Base-by-base conservation (phyloP, 1,140 invertebrate species). In the Cotesia typhae region DNA sequence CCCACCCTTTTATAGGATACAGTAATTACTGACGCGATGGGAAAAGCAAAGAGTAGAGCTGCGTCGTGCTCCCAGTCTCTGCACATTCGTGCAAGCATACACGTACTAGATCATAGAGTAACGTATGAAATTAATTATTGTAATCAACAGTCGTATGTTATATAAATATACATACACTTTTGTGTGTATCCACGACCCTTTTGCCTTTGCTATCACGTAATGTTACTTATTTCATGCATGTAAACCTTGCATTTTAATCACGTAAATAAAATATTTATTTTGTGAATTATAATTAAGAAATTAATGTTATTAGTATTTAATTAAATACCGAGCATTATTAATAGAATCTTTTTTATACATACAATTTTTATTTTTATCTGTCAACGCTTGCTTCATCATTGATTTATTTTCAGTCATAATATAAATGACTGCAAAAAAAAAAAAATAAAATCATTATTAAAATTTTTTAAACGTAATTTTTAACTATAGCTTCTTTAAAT, bases 21-120 rank as follows among this genome's bases (percentile, higher is more conserved):
- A 67, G 66, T 67, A 67, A 67, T 67, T 67, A 35, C 41, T 59
- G 74, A 51, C 71, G 73, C 71, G 74, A 76, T 76, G 80, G 76
- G 79, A 82, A 80, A 67, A 55, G 36, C 28, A 14, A 41, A 20
- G 28, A 59, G 57, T 59, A 2, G 41, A 47, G 5, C 41, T 47
- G 41, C 6, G 10, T 47, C 5, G 41, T 47, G n/a, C 63, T 57
- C 36, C 41, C 14, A 41, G 35, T 65, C 9, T 55, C 41, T 20
- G 64, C 47, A 67, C 47, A 67, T 52, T 17, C 28, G 28, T 51
- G 66, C 10, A 67, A 35, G 51, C 51, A 67, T 67, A 55, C 35
- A 55, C 53, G 17, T 51, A 67, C 66, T 36, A 17, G 66, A 35
- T 35, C 66, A 35, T 28, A 55, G 52, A 55, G 10, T 47, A 47